A percentile compares a stretch with the other conserved stretches of the same genome.
phyloP scores from a whole-genome alignment of 2,797 vertebrate species.

The Hippocampus kuda region DNA sequence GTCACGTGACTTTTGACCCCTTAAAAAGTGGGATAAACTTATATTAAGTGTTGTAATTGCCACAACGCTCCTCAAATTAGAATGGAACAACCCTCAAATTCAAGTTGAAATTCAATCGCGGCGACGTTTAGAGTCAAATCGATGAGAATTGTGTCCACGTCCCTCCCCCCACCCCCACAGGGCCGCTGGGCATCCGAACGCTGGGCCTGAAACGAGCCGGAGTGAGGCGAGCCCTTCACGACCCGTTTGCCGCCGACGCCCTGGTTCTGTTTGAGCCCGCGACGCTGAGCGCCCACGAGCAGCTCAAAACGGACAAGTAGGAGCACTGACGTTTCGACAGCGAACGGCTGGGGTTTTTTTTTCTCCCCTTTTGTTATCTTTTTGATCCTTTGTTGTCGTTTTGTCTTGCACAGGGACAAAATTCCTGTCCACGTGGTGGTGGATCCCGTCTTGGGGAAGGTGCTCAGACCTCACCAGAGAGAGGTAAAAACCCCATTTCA shows the following conservation, averaged over 20 bases:
- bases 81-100: too few species aligned
- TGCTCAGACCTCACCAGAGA: constrained; percentile 92
- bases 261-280: constrained; percentile 88
- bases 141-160: too few species aligned
- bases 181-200: constrained; percentile 74
- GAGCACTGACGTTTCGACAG: constrained; percentile 36
- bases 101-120: too few species aligned
- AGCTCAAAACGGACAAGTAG: constrained; percentile 91
- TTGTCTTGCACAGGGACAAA: constrained; percentile 73
- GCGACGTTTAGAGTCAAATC: too few species aligned
- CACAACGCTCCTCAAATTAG: too few species aligned
- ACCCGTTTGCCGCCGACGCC: constrained; percentile 86
- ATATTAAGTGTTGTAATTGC: too few species aligned
- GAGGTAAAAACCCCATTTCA: constrained; percentile 67
- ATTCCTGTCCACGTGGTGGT: constrained; percentile 91
- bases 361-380: background rate
- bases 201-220: constrained; percentile 84
- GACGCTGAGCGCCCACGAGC: constrained; percentile 74
- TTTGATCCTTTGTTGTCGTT: background rate
- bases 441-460: constrained; percentile 84
- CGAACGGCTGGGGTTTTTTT: background rate
- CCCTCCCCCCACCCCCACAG: constrained; percentile 47
- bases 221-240: constrained; percentile 83
- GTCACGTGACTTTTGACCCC: too few species aligned
- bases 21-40: too few species aligned